These are phyloP conservation scores for Corydoras sp. DNA, from an alignment of 2,113 vertebrate genomes.

Conservation along the genomic window DNA sequence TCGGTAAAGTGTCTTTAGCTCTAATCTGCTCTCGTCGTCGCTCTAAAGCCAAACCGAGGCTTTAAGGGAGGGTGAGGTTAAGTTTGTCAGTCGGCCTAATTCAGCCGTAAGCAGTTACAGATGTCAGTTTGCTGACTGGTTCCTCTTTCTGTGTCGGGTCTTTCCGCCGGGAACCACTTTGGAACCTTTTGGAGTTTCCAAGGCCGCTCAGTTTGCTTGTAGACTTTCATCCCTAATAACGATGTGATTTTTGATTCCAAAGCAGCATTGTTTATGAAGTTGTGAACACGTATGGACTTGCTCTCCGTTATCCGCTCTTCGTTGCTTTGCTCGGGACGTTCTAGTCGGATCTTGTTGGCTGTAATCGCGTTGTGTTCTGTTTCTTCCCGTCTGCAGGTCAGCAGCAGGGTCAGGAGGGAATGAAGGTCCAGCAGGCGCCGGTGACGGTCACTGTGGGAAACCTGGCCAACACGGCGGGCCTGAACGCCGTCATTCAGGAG, in stretches of 20 bases:
- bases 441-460: slow-evolving; percentile 89
- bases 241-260: not conserved
- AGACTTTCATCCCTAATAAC: too few species aligned
- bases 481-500: slow-evolving; percentile 88
- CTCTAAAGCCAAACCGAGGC: slow-evolving; percentile 16
- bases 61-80: slow-evolving; percentile 2
- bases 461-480: slow-evolving; percentile 79
- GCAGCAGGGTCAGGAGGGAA: slow-evolving; percentile 85
- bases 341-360: not conserved
- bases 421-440: slow-evolving; percentile 88
- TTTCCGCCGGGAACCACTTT: not conserved
- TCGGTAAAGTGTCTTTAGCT: not conserved
- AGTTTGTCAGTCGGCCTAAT: slow-evolving; percentile 10
- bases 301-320: not conserved
- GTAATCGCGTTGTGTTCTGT: not conserved
- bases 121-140: slow-evolving; percentile 25
- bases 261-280: not conserved
- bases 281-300: not conserved
- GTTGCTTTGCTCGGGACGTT: not conserved
- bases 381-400: slow-evolving; percentile 70
- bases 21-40: too few species aligned
- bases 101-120: not conserved
- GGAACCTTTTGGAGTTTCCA: too few species aligned
- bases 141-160: not conserved
- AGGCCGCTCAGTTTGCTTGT: not conserved